Evolutionary conservation across 30 jellyfish, hydroid and myxozoan genomes (phyloP).

Genomic region (Sanderia malayensis): DNA sequence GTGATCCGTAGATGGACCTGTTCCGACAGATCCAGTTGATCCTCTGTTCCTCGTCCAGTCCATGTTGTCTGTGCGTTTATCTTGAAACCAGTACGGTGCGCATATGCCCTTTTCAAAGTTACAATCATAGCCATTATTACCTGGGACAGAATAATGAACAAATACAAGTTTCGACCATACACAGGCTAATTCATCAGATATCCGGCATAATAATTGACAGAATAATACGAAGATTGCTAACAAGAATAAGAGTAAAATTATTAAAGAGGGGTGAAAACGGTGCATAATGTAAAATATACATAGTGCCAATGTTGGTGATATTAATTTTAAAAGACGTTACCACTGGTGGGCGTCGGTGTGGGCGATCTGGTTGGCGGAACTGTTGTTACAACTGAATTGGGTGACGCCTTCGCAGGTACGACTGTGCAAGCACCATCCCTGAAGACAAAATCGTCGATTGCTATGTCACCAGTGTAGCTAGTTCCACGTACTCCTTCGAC

Average conservation of each 20-base stretch:
- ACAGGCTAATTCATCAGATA: too few species aligned
- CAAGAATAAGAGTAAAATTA: too few species aligned
- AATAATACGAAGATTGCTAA: too few species aligned
- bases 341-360: conserved; percentile 70
- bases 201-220: too few species aligned
- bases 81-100: conserved; percentile 80
- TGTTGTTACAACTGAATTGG: conserved; percentile 53
- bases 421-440: conserved; percentile 61
- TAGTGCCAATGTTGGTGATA: too few species aligned
- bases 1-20: conserved; percentile 97
- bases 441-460: conserved; percentile 73
- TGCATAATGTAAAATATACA: too few species aligned
- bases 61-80: conserved; percentile 62
- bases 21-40: conserved; percentile 63
- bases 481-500: conserved; percentile 80
- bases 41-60: conserved; percentile 79
- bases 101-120: conserved; percentile 81
- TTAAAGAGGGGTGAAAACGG: too few species aligned
- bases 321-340: background rate
- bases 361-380: conserved; percentile 60
- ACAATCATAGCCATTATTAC: conserved; percentile 54
- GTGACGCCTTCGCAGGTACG: conserved; percentile 80
- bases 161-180: too few species aligned
- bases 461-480: conserved; percentile 83
- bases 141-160: conserved; percentile 15